Evolutionary conservation across 1,140 invertebrate genomes (phyloP).

Genomic region (Drosophila burlai): DNA sequence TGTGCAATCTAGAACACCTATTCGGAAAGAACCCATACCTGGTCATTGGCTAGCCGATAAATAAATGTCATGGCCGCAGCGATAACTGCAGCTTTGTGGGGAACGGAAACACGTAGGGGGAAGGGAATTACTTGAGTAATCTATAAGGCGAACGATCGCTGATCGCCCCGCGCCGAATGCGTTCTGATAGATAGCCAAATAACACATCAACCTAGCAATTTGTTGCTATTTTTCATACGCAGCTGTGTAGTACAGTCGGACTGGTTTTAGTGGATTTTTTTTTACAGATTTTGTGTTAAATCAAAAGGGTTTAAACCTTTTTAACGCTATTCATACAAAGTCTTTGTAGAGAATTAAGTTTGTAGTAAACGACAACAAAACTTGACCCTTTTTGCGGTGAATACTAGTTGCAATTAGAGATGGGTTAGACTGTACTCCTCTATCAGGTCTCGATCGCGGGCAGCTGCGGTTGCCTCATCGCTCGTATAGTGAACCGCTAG

Average conservation of each 20-base stretch:
- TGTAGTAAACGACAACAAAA: neutral
- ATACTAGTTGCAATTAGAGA: neutral
- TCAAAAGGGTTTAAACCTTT: too few species aligned
- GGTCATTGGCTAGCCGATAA: slow-evolving; percentile 49
- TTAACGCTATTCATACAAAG: neutral
- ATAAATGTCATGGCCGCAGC: slow-evolving; percentile 60
- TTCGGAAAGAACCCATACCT: slow-evolving; percentile 20
- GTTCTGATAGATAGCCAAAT: slow-evolving; percentile 7
- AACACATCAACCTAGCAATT: slow-evolving; percentile 16
- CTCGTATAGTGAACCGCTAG: slow-evolving; percentile 32
- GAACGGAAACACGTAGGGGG: slow-evolving; percentile 1
- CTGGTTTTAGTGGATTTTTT: too few species aligned
- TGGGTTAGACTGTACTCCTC: slow-evolving; percentile 22
- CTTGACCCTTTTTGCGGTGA: neutral
- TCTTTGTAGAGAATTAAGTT: neutral
- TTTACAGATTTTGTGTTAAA: neutral
- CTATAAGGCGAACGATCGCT: slow-evolving; percentile 9
- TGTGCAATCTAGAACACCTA: slow-evolving; percentile 22
- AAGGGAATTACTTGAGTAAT: slow-evolving; percentile 2
- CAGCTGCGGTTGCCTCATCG: slow-evolving; percentile 57
- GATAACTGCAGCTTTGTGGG: slow-evolving; percentile 31
- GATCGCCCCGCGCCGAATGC: slow-evolving; percentile 9
- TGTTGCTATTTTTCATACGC: neutral
- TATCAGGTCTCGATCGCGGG: slow-evolving; percentile 10
- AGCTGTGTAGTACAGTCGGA: slow-evolving; percentile 15